These are phyloP conservation scores for Amphipoea oculea DNA, from an alignment of 2,888 invertebrate species.

Conservation along the genomic window DNA sequence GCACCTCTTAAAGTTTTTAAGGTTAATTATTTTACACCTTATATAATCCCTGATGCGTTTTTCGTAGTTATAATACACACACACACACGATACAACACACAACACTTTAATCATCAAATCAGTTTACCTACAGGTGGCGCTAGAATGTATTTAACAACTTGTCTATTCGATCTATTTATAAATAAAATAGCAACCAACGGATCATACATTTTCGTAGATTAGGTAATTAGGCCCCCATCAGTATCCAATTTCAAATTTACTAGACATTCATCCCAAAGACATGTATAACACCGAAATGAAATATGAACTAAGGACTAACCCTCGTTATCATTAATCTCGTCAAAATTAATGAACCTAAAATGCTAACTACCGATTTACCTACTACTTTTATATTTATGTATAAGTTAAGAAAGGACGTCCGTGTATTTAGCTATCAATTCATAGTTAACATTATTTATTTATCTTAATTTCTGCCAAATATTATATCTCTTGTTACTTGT, in stretches of 20 bases:
- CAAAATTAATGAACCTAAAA: conserved; percentile 40
- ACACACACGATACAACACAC: not conserved
- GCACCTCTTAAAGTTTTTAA: too few relatives aligned
- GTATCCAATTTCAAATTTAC: conserved; percentile 31
- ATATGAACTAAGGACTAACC: conserved; percentile 49
- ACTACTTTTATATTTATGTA: too few relatives aligned
- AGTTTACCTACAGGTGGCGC: not conserved
- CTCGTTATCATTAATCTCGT: conserved; percentile 45
- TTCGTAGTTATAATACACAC: not conserved
- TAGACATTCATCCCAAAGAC: conserved; percentile 24
- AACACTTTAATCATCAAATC: not conserved
- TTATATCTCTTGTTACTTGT: not conserved
- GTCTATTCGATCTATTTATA: not conserved
- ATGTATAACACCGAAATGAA: conserved; percentile 43
- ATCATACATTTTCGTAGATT: conserved; percentile 19
- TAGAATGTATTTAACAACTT: not conserved
- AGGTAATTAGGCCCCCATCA: conserved; percentile 25
- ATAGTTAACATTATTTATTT: conserved; percentile 1
- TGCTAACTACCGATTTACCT: conserved; percentile 29
- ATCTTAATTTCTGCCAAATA: not conserved
- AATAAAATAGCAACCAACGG: not conserved
- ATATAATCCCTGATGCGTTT: not conserved
- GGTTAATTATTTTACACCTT: too few relatives aligned
- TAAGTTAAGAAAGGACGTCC: not conserved
- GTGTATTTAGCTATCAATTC: conserved; percentile 23